A percentile compares a stretch with the other conserved stretches of the same genome.
Evolutionary conservation across 2,888 invertebrate genomes (phyloP).

Genomic region (Morpho helenor): DNA sequence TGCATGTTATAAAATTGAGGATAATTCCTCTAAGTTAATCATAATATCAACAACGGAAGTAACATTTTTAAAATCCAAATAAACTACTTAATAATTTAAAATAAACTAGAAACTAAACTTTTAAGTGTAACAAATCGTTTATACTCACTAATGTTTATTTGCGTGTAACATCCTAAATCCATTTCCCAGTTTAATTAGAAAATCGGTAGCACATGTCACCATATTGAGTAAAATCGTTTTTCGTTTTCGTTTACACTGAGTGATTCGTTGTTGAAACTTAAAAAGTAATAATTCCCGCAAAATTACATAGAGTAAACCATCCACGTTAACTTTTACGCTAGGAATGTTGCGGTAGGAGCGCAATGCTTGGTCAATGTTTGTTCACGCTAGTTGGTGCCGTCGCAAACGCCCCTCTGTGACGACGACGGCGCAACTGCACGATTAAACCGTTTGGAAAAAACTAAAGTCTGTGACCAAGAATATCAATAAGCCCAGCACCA

Average conservation of each 20-base stretch:
- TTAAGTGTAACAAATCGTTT: background rate
- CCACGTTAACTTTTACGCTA: constrained; percentile 77
- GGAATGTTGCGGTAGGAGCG: constrained; percentile 75
- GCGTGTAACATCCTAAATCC: constrained; percentile 50
- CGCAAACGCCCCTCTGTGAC: constrained; percentile 47
- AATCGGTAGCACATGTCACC: constrained; percentile 52
- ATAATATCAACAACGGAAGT: no score
- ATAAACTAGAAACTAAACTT: no score
- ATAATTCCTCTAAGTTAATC: no score
- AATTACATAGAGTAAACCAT: constrained; percentile 77
- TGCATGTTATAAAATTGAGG: no score
- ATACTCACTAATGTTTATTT: constrained; percentile 59
- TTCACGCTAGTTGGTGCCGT: constrained; percentile 59
- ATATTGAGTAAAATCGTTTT: constrained; percentile 45
- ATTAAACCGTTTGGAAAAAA: constrained; percentile 27
- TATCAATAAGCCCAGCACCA: constrained; percentile 31
- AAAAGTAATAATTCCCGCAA: constrained; percentile 63
- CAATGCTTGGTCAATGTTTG: constrained; percentile 69
- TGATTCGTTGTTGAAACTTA: constrained; percentile 51
- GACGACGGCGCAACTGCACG: constrained; percentile 39
- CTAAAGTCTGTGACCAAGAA: constrained; percentile 25
- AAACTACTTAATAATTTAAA: background rate
- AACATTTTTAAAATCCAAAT: background rate
- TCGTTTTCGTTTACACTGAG: constrained; percentile 62
- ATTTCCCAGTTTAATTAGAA: constrained; percentile 44